A percentile compares a stretch with the other conserved stretches of the same genome.
Evolutionary conservation across 2,797 vertebrate species (phyloP).

Genomic region (Pterois miles): DNA sequence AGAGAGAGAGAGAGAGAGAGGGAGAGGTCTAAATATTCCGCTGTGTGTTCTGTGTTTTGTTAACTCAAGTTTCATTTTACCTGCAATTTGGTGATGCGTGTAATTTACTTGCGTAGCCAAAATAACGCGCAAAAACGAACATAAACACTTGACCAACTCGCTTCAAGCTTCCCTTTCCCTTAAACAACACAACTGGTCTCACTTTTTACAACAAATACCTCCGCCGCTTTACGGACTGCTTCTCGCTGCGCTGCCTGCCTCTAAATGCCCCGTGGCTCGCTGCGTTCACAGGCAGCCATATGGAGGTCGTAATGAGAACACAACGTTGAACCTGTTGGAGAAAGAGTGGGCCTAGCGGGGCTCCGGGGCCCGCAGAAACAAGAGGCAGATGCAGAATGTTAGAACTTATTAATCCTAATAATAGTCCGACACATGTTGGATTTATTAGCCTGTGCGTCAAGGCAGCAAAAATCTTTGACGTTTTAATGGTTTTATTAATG

Average conservation of each 20-base stretch:
- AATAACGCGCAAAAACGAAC: conserved; percentile 17
- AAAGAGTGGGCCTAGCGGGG: conserved; percentile 50
- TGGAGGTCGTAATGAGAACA: conserved; percentile 75
- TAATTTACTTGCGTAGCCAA: conserved; percentile 30
- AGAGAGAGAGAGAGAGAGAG: background rate
- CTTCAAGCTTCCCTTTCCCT: background rate
- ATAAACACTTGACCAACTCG: conserved; percentile 22
- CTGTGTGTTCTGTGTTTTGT: conserved; percentile 30
- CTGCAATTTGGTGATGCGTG: conserved; percentile 30
- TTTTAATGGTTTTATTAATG: conserved; percentile 7
- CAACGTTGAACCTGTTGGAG: conserved; percentile 76
- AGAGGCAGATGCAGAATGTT: conserved; percentile 68
- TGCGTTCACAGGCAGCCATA: conserved; percentile 67
- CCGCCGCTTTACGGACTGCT: conserved; percentile 56
- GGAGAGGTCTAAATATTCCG: conserved; percentile 1
- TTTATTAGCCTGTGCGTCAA: conserved; percentile 37
- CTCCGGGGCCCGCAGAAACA: conserved; percentile 62
- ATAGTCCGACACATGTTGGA: conserved; percentile 49
- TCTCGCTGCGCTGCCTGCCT: conserved; percentile 42
- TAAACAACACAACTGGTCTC: conserved; percentile 48
- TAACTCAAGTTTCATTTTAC: conserved; percentile 38
- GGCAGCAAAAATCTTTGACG: background rate
- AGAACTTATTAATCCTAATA: conserved; percentile 66
- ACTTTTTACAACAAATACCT: conserved; percentile 65
- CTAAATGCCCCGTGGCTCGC: conserved; percentile 48